phyloP scores from a whole-genome alignment of 2,797 vertebrate species.

The Lithobates sylvaticus region DNA sequence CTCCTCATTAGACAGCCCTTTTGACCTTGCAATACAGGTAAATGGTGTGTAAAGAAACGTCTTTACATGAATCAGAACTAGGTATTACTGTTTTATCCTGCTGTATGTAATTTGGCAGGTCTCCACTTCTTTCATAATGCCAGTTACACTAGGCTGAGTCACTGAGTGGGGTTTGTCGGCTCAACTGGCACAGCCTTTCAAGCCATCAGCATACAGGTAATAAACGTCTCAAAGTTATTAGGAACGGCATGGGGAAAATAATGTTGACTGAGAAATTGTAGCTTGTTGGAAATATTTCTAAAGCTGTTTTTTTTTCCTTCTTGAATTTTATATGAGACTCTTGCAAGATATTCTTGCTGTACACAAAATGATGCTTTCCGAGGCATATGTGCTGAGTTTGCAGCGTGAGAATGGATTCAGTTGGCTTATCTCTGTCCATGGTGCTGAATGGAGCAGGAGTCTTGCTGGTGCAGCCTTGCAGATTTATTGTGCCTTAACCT shows the following conservation, averaged over 20 bases:
- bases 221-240: background rate
- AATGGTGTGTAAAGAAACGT: too few species aligned
- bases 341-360: background rate
- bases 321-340: background rate
- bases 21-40: too few species aligned
- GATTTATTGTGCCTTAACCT: background rate
- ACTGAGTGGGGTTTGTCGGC: background rate
- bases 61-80: background rate
- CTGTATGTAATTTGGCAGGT: background rate
- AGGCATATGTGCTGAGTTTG: background rate
- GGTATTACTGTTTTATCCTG: background rate
- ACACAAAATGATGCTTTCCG: background rate
- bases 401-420: background rate
- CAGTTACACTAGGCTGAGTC: background rate
- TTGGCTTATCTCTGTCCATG: background rate
- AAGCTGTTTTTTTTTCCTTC: too few species aligned
- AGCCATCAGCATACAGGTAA: background rate
- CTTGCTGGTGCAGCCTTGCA: background rate
- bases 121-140: constrained; percentile 2
- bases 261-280: background rate
- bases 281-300: background rate
- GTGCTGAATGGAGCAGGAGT: background rate
- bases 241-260: background rate
- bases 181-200: background rate
- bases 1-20: too few species aligned